Conservation (phyloP, 2,797 vertebrate genomes). For the Pseudochirops cupreus region DNA sequence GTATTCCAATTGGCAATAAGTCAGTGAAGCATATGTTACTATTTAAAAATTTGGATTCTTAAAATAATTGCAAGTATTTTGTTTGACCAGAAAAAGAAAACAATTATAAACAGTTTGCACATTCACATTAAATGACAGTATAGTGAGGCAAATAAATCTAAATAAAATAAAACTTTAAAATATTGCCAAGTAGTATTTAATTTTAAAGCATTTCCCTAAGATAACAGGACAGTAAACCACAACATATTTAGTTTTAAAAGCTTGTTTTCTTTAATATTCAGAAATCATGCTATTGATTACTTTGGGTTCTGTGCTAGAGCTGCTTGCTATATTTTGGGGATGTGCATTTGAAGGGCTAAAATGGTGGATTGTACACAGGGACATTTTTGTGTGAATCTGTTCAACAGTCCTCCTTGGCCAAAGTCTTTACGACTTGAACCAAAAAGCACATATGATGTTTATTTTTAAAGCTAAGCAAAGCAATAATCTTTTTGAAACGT, state of each 20-base stretch:
- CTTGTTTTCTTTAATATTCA: not conserved
- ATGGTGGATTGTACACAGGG: not conserved
- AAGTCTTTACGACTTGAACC: not conserved
- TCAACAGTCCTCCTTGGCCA: not conserved
- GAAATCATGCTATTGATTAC: not conserved
- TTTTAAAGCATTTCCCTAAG: constrained; percentile 12
- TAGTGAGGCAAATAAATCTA: not conserved
- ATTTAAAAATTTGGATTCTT: not conserved
- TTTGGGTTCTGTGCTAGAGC: not conserved
- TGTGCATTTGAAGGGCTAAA: not conserved
- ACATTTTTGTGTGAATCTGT: not conserved
- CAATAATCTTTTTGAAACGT: not conserved
- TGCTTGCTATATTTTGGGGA: not conserved
- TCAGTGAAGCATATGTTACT: not conserved
- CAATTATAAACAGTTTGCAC: not conserved
- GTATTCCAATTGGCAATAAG: not conserved
- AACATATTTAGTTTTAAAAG: not conserved
- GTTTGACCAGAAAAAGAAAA: constrained; percentile 24
- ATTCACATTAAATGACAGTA: constrained; percentile 16
- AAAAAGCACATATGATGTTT: not conserved
- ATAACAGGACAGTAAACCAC: constrained; percentile 31
- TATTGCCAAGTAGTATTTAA: not conserved
- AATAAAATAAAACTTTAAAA: not conserved
- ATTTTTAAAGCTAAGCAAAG: not conserved
- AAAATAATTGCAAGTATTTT: constrained; percentile 1